Conservation (phyloP, 1,140 invertebrate genomes). For the Anastatus disparis region DNA sequence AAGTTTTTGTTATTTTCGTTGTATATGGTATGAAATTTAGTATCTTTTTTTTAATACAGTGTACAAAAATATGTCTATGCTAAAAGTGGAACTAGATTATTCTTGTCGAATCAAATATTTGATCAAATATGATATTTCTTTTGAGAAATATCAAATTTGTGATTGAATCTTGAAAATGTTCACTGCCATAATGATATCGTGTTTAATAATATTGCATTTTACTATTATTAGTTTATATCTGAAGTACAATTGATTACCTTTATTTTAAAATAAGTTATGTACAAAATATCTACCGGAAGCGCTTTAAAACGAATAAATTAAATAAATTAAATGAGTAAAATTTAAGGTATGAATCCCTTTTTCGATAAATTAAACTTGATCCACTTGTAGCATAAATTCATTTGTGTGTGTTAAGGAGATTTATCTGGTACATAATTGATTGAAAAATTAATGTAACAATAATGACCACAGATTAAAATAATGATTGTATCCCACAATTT, state of each 20-base stretch:
- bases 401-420: conserved; percentile 8
- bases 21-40: not conserved
- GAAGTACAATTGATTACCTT: not conserved
- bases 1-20: conserved; percentile 2
- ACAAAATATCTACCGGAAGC: conserved; percentile 12
- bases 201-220: conserved; percentile 25
- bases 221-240: conserved; percentile 8
- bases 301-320: not conserved
- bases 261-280: not conserved
- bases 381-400: conserved; percentile 37
- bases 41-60: conserved; percentile 2
- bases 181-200: conserved; percentile 31
- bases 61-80: conserved; percentile 41
- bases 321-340: conserved; percentile 6
- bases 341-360: conserved; percentile 1
- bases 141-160: conserved; percentile 1
- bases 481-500: too few species aligned
- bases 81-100: conserved; percentile 44
- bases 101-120: conserved; percentile 16
- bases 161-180: conserved; percentile 31
- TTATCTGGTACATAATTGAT: not conserved
- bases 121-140: conserved; percentile 10
- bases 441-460: not conserved
- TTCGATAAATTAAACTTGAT: conserved; percentile 26
- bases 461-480: too few species aligned